These are phyloP conservation scores for Globodera rostochiensis DNA, from an alignment of 1,140 invertebrate genomes.

Conservation along the genomic window DNA sequence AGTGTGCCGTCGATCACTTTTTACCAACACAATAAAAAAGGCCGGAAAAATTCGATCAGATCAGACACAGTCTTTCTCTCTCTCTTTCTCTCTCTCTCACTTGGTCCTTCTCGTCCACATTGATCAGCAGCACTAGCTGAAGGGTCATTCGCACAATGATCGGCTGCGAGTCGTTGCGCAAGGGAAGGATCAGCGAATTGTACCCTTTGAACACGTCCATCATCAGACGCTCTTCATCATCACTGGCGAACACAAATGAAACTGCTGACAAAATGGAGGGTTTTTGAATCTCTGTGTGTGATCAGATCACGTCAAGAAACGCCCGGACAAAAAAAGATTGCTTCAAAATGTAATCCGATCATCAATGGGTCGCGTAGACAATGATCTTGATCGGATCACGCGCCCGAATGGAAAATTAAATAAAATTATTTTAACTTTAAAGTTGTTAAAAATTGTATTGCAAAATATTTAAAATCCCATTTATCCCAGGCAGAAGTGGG, in stretches of 20 bases:
- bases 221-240: constrained; percentile 38
- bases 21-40: neutral
- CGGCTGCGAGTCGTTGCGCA: constrained; percentile 84
- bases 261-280: neutral
- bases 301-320: neutral
- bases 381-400: too few species aligned
- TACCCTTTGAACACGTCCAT: constrained; percentile 75
- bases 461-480: too few species aligned
- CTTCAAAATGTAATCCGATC: neutral
- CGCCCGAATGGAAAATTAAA: too few species aligned
- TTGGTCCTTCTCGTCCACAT: constrained; percentile 81
- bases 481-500: too few species aligned
- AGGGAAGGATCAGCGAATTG: constrained; percentile 97
- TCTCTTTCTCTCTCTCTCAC: neutral
- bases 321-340: neutral
- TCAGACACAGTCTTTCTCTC: neutral
- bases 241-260: constrained; percentile 21
- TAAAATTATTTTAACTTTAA: too few species aligned
- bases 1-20: neutral
- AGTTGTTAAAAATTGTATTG: too few species aligned
- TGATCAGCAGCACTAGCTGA: constrained; percentile 97
- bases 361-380: neutral
- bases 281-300: too few species aligned
- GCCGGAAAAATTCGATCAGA: neutral
- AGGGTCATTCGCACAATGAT: constrained; percentile 92